Conservation (phyloP, 2,797 vertebrate genomes). For the Anabacerthia variegaticeps region DNA sequence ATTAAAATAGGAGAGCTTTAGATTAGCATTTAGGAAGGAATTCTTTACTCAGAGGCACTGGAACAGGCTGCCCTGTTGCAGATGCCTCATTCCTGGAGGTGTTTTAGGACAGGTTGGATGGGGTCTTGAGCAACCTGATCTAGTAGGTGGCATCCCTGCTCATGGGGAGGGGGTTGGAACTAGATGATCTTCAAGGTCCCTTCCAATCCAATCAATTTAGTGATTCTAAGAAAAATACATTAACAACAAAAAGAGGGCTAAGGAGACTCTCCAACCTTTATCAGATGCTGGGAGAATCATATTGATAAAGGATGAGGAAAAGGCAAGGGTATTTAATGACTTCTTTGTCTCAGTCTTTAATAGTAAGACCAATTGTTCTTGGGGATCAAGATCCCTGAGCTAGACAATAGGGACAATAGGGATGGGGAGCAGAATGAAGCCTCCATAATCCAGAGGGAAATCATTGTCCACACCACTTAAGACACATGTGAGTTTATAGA, state of each 20-base stretch:
- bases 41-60: neutral
- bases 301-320: neutral
- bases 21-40: neutral
- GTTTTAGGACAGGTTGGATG: neutral
- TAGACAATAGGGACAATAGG: neutral
- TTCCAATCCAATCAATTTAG: neutral
- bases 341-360: neutral
- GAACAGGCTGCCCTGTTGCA: neutral
- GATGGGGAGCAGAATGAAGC: neutral
- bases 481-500: neutral
- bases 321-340: neutral
- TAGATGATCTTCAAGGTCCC: neutral
- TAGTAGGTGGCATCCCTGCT: neutral
- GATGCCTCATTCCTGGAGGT: neutral
- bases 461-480: neutral
- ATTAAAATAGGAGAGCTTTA: neutral
- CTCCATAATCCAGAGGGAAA: neutral
- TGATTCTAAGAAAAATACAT: neutral
- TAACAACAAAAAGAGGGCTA: neutral
- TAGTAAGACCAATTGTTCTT: neutral
- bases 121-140: neutral
- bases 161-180: neutral
- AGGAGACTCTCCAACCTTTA: neutral
- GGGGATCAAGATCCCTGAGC: neutral
- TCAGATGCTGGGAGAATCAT: too few relatives aligned